Conservation (phyloP, 2,113 vertebrate genomes). For the Paradoxurus hermaphroditus region DNA sequence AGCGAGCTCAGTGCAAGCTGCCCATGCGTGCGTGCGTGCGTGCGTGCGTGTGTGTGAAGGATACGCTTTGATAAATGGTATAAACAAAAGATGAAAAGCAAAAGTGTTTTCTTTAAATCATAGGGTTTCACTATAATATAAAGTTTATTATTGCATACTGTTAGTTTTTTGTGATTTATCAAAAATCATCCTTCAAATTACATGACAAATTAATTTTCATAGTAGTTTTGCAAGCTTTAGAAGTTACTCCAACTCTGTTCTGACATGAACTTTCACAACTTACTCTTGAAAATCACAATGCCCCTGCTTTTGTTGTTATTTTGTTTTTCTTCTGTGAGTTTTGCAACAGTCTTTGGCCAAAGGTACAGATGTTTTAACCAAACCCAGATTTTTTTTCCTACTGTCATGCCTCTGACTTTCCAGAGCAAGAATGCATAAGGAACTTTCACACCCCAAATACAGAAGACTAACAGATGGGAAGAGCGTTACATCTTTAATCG, state of each 20-base stretch:
- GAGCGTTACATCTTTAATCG: neutral
- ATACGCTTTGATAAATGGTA: neutral
- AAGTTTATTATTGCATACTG: neutral
- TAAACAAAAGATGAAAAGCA: neutral
- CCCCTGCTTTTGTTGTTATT: neutral
- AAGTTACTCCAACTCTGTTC: neutral
- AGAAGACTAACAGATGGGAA: neutral
- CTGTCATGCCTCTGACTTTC: neutral
- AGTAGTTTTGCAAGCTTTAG: neutral
- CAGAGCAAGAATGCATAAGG: neutral
- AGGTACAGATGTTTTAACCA: neutral
- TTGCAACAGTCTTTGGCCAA: neutral
- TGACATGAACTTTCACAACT: neutral
- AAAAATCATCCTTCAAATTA: neutral
- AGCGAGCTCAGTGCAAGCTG: neutral
- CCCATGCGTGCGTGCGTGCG: fast-evolving
- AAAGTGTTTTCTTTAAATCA: neutral
- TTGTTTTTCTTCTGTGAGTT: neutral
- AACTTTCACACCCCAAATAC: neutral
- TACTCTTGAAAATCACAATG: neutral
- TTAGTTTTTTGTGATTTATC: neutral
- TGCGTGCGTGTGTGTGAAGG: neutral
- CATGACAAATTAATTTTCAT: neutral
- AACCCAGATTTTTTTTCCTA: neutral
- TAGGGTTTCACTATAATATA: neutral